These are phyloP conservation scores for Engystomops pustulosus DNA, from an alignment of 2,113 vertebrate genomes.

Conservation along the genomic window DNA sequence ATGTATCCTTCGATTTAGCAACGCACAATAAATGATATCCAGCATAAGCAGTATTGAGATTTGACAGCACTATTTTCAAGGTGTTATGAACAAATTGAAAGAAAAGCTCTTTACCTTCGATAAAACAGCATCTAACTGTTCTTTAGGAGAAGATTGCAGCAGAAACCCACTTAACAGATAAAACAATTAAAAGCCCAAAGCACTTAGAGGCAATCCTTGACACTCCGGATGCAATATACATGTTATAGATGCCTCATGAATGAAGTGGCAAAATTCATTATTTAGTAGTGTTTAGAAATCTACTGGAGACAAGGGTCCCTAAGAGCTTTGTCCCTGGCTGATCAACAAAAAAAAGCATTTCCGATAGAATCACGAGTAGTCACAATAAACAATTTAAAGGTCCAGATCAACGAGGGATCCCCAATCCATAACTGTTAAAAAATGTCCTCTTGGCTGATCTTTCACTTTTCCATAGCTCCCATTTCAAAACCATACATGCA, in stretches of 20 bases:
- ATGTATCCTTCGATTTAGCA: too few relatives aligned
- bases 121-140: neutral
- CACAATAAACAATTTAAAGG: too few relatives aligned
- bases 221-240: slow-evolving; percentile 25
- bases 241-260: slow-evolving; percentile 38
- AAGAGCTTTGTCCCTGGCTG: slow-evolving; percentile 13
- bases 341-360: neutral
- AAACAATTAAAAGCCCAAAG: slow-evolving; percentile 33
- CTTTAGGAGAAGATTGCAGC: neutral
- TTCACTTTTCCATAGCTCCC: too few relatives aligned
- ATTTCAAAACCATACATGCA: too few relatives aligned
- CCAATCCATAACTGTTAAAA: too few relatives aligned
- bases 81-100: neutral
- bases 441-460: too few relatives aligned
- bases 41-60: too few relatives aligned
- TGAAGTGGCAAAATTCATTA: slow-evolving; percentile 37
- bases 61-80: too few relatives aligned
- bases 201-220: slow-evolving; percentile 28
- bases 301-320: neutral
- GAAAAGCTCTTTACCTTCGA: neutral
- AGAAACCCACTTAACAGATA: neutral
- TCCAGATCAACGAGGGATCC: too few relatives aligned
- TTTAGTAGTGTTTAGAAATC: slow-evolving; percentile 24
- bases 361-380: too few relatives aligned
- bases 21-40: too few relatives aligned